Evolutionary conservation across 1,140 invertebrate genomes (phyloP).

Genomic region (Aphelenchoides avenae): DNA sequence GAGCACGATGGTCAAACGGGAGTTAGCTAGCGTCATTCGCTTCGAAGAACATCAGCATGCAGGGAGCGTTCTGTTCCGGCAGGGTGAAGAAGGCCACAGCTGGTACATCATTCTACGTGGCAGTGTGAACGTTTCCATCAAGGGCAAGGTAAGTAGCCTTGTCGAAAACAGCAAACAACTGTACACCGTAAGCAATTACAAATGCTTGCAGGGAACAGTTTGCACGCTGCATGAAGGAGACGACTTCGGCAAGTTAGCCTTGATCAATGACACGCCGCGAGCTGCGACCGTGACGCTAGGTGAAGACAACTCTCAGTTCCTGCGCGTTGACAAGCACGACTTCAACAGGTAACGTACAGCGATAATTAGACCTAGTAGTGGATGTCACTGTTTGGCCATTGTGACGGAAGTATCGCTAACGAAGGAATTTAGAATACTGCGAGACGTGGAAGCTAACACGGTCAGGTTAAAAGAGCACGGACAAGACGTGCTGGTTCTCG

Average conservation of each 20-base stretch:
- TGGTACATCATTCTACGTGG: slow-evolving; percentile 82
- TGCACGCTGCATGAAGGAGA: slow-evolving; percentile 78
- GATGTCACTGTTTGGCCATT: not conserved
- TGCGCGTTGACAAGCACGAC: slow-evolving; percentile 80
- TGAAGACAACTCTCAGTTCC: slow-evolving; percentile 78
- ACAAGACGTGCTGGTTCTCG: slow-evolving; percentile 76
- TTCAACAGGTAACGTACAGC: slow-evolving; percentile 76
- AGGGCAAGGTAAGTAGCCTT: slow-evolving; percentile 68
- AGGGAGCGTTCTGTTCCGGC: slow-evolving; percentile 77
- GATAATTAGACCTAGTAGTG: not conserved
- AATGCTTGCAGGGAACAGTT: slow-evolving; percentile 68
- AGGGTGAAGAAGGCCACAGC: slow-evolving; percentile 80
- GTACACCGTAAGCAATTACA: slow-evolving; percentile 1
- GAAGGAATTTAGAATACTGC: slow-evolving; percentile 46
- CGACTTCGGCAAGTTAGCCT: slow-evolving; percentile 78
- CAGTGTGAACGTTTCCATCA: slow-evolving; percentile 78
- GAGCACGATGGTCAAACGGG: slow-evolving; percentile 74
- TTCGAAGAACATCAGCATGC: slow-evolving; percentile 77
- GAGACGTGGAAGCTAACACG: slow-evolving; percentile 81
- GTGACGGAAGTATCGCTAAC: not conserved
- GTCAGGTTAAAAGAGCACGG: slow-evolving; percentile 80
- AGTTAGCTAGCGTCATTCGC: slow-evolving; percentile 74
- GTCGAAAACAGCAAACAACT: slow-evolving; percentile 4
- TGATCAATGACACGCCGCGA: slow-evolving; percentile 80
- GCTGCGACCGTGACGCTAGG: slow-evolving; percentile 77